Evolutionary conservation across 2,888 invertebrate species (phyloP).

Genomic region (Acrobasis repandana): DNA sequence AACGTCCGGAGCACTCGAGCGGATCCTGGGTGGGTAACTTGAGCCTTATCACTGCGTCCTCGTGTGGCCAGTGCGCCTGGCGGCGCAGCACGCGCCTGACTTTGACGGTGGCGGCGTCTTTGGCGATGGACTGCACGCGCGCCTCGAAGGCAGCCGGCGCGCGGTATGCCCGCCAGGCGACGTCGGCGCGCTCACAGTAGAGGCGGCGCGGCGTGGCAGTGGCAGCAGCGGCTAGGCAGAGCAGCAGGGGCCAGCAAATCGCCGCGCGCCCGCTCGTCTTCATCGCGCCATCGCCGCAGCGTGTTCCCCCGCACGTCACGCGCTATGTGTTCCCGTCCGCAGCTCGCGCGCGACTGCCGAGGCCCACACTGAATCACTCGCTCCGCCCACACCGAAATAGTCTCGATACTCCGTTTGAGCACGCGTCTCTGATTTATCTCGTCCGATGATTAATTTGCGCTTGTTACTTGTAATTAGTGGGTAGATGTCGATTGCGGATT

Average conservation of each 20-base stretch:
- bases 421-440: conserved; percentile 66
- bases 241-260: conserved; percentile 75
- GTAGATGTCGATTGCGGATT: conserved; percentile 48
- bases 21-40: conserved; percentile 56
- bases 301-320: conserved; percentile 45
- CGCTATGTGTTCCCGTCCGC: conserved; percentile 62
- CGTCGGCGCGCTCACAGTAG: conserved; percentile 81
- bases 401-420: conserved; percentile 50
- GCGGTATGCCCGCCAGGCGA: conserved; percentile 79
- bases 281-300: conserved; percentile 79
- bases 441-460: conserved; percentile 69
- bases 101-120: conserved; percentile 71
- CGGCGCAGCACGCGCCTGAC: conserved; percentile 68
- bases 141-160: conserved; percentile 79
- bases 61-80: conserved; percentile 73
- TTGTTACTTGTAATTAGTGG: conserved; percentile 64
- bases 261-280: conserved; percentile 76
- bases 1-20: conserved; percentile 69
- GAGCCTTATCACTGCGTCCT: conserved; percentile 65
- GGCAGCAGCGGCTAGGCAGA: conserved; percentile 56
- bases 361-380: conserved; percentile 46
- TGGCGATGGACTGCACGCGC: conserved; percentile 71
- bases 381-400: conserved; percentile 73
- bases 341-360: conserved; percentile 77
- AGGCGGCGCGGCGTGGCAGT: conserved; percentile 66